These are phyloP conservation scores for Melieria omissa DNA, from an alignment of 2,888 invertebrate genomes.

Conservation along the genomic window DNA sequence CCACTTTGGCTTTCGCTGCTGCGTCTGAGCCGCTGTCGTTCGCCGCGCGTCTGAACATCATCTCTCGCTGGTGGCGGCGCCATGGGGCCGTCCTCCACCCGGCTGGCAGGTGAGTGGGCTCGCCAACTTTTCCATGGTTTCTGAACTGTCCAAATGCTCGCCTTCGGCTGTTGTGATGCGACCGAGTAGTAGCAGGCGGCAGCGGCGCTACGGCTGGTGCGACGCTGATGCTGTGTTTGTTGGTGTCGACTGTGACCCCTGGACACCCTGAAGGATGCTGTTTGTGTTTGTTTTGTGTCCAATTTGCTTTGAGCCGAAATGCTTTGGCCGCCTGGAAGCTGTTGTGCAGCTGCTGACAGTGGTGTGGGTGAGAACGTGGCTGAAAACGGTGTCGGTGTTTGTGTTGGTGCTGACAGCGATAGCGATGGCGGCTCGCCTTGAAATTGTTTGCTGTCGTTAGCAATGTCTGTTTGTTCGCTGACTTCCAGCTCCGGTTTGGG, in stretches of 20 bases:
- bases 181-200: too few relatives aligned
- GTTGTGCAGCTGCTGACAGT: too few relatives aligned
- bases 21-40: conserved; percentile 29
- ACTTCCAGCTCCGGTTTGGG: conserved; percentile 2
- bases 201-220: too few relatives aligned
- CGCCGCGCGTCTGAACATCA: conserved; percentile 17
- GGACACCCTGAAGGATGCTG: too few relatives aligned
- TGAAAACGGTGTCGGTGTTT: conserved; percentile 30
- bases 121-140: too few relatives aligned
- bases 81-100: not conserved
- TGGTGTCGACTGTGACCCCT: not conserved
- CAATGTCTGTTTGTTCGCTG: conserved; percentile 19
- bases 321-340: conserved; percentile 29
- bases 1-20: conserved; percentile 20
- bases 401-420: conserved; percentile 30
- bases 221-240: not conserved
- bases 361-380: conserved; percentile 8
- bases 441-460: conserved; percentile 57
- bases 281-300: conserved; percentile 33
- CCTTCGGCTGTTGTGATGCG: too few relatives aligned
- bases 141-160: too few relatives aligned
- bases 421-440: conserved; percentile 44
- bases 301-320: conserved; percentile 43
- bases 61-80: not conserved
- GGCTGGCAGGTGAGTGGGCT: too few relatives aligned